Percentiles rank a stretch among this genome's conserved stretches.
These are phyloP conservation scores for Phylloscopus collybita DNA, from an alignment of 2,797 vertebrate genomes.

Conservation along the genomic window DNA sequence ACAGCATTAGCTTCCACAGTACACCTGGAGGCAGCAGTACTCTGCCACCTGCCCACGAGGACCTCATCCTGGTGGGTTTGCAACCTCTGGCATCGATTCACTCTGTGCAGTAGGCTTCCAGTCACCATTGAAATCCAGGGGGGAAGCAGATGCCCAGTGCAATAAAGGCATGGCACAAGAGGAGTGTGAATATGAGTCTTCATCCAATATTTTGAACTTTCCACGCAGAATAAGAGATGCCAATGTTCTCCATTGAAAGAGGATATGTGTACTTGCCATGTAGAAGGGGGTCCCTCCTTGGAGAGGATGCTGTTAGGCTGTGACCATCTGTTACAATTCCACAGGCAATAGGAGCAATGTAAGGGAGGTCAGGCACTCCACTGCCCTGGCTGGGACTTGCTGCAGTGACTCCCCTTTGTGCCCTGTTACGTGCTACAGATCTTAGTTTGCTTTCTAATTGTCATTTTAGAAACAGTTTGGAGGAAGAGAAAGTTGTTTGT, in stretches of 20 bases:
- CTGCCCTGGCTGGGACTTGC: neutral
- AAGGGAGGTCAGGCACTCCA: neutral
- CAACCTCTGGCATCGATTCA: neutral
- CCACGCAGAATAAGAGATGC: neutral
- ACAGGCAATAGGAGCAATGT: neutral
- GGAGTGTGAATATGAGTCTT: neutral
- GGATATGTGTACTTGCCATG: neutral
- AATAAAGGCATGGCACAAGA: neutral
- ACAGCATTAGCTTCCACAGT: neutral
- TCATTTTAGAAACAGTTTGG: neutral
- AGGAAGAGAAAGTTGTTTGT: neutral
- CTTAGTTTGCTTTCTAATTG: neutral
- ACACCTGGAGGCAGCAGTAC: neutral
- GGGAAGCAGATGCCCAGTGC: neutral
- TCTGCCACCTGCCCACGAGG: neutral
- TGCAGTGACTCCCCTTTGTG: fast-evolving
- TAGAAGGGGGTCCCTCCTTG: neutral
- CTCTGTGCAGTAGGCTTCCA: fast-evolving
- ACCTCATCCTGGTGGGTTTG: neutral
- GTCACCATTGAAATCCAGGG: neutral
- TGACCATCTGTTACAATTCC: neutral
- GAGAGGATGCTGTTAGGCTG: neutral
- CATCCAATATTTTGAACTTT: neutral
- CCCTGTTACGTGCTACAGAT: neutral
- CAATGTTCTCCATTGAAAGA: neutral